Evolutionary conservation across 2,888 invertebrate genomes (phyloP).

Genomic region (Nomada ferruginata): DNA sequence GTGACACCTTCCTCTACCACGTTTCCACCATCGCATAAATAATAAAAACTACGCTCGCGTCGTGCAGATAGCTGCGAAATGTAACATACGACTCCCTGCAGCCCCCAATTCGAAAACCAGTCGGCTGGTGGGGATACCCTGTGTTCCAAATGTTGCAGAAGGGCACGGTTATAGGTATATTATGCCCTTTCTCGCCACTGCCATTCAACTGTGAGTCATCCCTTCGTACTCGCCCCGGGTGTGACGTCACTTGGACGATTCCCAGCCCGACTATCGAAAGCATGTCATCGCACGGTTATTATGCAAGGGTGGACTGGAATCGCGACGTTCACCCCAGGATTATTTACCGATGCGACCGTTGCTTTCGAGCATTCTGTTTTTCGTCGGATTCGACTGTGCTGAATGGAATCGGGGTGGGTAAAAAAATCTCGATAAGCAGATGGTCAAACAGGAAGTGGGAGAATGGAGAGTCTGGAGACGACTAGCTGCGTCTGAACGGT

Average conservation of each 20-base stretch:
- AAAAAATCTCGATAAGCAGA: conserved; percentile 13
- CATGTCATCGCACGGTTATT: conserved; percentile 71
- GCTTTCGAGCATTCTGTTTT: too few relatives aligned
- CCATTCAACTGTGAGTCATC: conserved; percentile 73
- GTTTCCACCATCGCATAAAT: too few relatives aligned
- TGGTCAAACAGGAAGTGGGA: background rate
- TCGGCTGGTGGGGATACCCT: background rate
- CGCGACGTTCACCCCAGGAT: conserved; percentile 31
- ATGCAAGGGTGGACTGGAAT: conserved; percentile 56
- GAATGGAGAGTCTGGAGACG: conserved; percentile 10
- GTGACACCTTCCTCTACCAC: too few relatives aligned
- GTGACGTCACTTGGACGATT: conserved; percentile 71
- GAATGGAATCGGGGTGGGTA: background rate
- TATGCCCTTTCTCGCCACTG: conserved; percentile 49
- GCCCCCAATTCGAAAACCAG: background rate
- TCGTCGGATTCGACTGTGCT: too few relatives aligned
- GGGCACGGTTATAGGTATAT: conserved; percentile 62
- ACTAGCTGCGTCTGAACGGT: background rate
- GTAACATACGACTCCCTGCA: background rate
- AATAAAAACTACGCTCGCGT: background rate
- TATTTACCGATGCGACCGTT: conserved; percentile 1
- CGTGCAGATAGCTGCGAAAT: conserved; percentile 16
- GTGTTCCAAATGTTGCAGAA: conserved; percentile 63
- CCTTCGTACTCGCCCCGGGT: conserved; percentile 56
- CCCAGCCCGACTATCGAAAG: conserved; percentile 56